These are phyloP conservation scores for Vanessa cardui DNA, from an alignment of 2,888 invertebrate genomes.

Conservation along the genomic window DNA sequence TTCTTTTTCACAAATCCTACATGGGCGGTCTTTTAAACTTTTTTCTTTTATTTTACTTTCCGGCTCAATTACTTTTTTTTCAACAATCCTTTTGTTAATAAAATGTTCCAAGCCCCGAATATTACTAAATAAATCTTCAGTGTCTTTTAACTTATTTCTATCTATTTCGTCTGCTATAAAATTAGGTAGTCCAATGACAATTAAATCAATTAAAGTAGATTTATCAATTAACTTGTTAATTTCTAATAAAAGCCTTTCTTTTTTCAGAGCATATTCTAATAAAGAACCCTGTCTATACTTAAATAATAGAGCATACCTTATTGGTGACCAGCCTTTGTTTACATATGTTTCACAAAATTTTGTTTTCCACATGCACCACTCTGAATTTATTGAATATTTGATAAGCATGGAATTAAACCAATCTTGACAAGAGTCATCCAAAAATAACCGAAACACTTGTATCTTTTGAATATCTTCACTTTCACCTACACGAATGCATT, in stretches of 20 bases:
- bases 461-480: not conserved
- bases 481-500: not conserved
- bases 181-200: slow-evolving; percentile 31
- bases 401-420: slow-evolving; percentile 16
- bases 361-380: slow-evolving; percentile 33
- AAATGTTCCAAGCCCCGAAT: slow-evolving; percentile 31
- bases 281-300: slow-evolving; percentile 34
- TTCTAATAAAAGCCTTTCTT: slow-evolving; percentile 37
- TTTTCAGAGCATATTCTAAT: slow-evolving; percentile 38
- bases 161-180: slow-evolving; percentile 39
- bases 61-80: slow-evolving; percentile 4
- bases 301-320: slow-evolving; percentile 32
- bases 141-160: slow-evolving; percentile 37
- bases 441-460: not conserved
- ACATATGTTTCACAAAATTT: slow-evolving; percentile 42
- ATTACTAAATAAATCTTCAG: slow-evolving; percentile 33
- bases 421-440: not conserved
- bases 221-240: slow-evolving; percentile 34
- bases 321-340: slow-evolving; percentile 43
- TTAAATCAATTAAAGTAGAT: slow-evolving; percentile 27
- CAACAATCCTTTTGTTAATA: slow-evolving; percentile 18
- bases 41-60: slow-evolving; percentile 31
- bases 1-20: slow-evolving; percentile 33
- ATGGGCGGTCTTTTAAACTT: slow-evolving; percentile 20
- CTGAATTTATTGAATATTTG: slow-evolving; percentile 32